These are phyloP conservation scores for Donacobius atricapilla DNA, from an alignment of 2,113 vertebrate genomes.

Conservation along the genomic window DNA sequence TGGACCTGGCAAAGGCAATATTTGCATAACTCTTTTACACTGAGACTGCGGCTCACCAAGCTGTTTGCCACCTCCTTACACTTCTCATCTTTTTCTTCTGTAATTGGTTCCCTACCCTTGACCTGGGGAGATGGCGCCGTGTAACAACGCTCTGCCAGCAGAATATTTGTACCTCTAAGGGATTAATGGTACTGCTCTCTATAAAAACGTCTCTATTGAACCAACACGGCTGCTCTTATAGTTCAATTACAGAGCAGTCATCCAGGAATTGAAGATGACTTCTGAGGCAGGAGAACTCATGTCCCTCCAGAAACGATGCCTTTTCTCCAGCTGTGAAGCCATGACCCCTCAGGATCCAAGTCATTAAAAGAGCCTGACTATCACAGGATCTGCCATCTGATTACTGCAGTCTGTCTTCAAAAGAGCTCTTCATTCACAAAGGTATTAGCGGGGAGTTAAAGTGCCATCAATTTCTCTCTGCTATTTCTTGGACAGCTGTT, in stretches of 20 bases:
- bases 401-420: background rate
- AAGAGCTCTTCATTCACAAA: slow-evolving; percentile 19
- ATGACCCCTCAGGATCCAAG: background rate
- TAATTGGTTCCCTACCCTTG: slow-evolving; percentile 8
- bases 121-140: background rate
- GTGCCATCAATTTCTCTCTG: background rate
- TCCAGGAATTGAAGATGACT: slow-evolving; percentile 30
- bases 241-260: slow-evolving; percentile 56
- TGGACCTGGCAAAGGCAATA: background rate
- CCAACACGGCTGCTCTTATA: slow-evolving; percentile 27
- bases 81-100: background rate
- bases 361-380: background rate
- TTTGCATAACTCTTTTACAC: background rate
- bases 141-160: background rate
- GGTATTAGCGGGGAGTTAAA: background rate
- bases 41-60: background rate
- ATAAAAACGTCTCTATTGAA: background rate
- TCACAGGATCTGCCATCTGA: background rate
- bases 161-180: slow-evolving; percentile 27
- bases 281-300: slow-evolving; percentile 24
- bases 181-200: background rate
- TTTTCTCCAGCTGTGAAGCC: slow-evolving; percentile 1
- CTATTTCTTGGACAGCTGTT: background rate
- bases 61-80: background rate
- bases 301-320: background rate